Percentiles rank a stretch among this genome's conserved stretches.
Conservation (phyloP, 2,888 invertebrate species). For the Petrolisthes manimaculis region DNA sequence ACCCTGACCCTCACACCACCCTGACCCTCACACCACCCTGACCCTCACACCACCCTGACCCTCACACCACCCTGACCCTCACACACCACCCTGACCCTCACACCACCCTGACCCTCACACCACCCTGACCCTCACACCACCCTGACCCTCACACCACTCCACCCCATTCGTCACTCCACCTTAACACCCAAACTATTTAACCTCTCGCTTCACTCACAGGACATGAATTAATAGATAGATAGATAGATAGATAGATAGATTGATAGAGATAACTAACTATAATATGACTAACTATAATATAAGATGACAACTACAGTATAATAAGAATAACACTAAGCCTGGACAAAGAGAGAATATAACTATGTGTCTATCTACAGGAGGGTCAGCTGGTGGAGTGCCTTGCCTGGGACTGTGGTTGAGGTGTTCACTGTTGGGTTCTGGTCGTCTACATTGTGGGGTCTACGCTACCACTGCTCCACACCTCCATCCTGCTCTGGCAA, state of each 20-base stretch:
- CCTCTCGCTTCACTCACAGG: slow-evolving; percentile 6
- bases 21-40: background rate
- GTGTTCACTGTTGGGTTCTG: slow-evolving; percentile 26
- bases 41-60: background rate
- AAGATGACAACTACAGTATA: too few relatives aligned
- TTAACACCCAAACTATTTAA: background rate
- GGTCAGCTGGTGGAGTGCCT: background rate
- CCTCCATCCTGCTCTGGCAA: background rate
- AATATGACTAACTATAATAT: too few relatives aligned
- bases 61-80: background rate
- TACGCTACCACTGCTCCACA: background rate
- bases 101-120: background rate
- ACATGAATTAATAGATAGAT: background rate
- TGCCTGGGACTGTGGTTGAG: slow-evolving; percentile 44
- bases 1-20: background rate
- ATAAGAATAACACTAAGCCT: background rate
- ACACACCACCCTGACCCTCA: background rate
- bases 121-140: background rate
- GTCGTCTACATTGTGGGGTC: background rate
- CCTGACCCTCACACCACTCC: background rate
- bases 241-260: background rate
- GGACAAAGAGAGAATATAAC: background rate
- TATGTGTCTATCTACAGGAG: background rate
- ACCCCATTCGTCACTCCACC: background rate
- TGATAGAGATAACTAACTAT: too few relatives aligned